A percentile compares a stretch with the other conserved stretches of the same genome.
phyloP scores from a whole-genome alignment of 2,888 invertebrate genomes.

The Parapristionchus giblindavisi region DNA sequence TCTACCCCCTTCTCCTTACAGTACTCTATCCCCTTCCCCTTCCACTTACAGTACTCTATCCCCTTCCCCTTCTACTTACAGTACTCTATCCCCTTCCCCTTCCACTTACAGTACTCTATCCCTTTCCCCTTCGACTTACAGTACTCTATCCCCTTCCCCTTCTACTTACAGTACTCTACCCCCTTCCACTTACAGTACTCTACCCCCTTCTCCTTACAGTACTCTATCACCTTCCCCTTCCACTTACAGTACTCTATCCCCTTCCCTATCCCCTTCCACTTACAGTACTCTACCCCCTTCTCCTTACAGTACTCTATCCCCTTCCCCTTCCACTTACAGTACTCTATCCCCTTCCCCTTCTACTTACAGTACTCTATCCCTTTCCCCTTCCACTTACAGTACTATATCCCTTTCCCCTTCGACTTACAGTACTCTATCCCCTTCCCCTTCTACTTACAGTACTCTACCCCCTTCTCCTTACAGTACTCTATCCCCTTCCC shows the following conservation, averaged over 20 bases:
- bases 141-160: not conserved
- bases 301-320: not conserved
- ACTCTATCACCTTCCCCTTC: not conserved
- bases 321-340: no score
- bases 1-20: not conserved
- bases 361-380: not conserved
- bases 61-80: not conserved
- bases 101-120: not conserved
- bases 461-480: not conserved
- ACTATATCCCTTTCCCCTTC: not conserved
- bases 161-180: not conserved
- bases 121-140: no score
- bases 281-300: not conserved
- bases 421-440: no score
- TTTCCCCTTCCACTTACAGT: not conserved
- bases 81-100: not conserved
- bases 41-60: no score
- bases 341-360: not conserved
- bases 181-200: no score
- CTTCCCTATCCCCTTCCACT: not conserved
- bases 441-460: not conserved
- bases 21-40: not conserved
- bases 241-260: no score
- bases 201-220: not conserved
- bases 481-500: not conserved